A percentile compares a stretch with the other conserved stretches of the same genome.
Evolutionary conservation across 1,140 invertebrate species (phyloP).

Genomic region (Mamestra configurata): DNA sequence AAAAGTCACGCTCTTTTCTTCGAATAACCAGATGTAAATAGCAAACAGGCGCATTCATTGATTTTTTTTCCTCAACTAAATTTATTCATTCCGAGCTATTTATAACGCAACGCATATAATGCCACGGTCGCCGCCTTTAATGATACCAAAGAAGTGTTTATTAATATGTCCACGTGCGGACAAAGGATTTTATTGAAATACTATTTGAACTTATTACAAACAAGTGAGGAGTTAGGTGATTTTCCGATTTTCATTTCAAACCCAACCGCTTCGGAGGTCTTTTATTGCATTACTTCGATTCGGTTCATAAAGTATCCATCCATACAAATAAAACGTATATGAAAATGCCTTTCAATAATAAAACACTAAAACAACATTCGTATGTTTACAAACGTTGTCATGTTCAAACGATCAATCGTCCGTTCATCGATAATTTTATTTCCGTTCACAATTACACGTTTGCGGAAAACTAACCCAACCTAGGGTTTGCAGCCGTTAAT

Average conservation of each 20-base stretch:
- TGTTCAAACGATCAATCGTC: neutral
- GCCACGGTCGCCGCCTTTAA: conserved; percentile 30
- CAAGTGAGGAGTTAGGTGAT: too few species aligned
- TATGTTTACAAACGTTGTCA: neutral
- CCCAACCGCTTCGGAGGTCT: too few species aligned
- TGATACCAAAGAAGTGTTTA: conserved; percentile 13
- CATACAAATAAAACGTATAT: too few species aligned
- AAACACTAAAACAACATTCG: neutral
- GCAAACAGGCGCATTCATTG: neutral
- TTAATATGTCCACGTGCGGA: conserved; percentile 15
- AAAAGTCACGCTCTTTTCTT: neutral
- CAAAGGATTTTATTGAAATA: conserved; percentile 10
- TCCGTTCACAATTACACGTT: conserved; percentile 48
- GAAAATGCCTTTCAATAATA: neutral
- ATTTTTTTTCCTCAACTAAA: conserved; percentile 39
- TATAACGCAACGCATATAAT: conserved; percentile 20
- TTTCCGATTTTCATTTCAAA: too few species aligned
- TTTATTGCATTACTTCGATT: too few species aligned
- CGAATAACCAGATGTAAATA: conserved; percentile 3
- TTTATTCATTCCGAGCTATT: conserved; percentile 35
- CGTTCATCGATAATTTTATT: conserved; percentile 35
- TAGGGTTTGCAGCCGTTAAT: conserved; percentile 51
- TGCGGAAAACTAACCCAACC: conserved; percentile 50
- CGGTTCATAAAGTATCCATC: too few species aligned
- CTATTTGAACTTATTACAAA: neutral